Conservation (phyloP, 2,113 vertebrate genomes). For the Circaetus cinerascens region DNA sequence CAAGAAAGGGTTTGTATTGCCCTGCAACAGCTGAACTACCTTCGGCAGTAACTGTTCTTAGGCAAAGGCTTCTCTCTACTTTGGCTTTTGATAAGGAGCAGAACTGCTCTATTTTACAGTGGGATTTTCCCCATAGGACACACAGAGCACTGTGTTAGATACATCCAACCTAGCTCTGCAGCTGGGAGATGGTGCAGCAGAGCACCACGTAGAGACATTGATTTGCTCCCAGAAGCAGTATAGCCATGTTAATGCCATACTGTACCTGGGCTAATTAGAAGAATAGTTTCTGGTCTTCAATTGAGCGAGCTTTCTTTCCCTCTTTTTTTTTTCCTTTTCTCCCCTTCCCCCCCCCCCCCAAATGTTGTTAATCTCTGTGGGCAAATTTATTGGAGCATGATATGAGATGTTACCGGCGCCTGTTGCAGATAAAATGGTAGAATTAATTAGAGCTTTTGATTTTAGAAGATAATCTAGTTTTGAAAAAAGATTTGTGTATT, state of each 20-base stretch:
- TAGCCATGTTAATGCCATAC: not conserved
- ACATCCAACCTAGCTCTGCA: not conserved
- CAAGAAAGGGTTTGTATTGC: not conserved
- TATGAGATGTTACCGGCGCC: conserved; percentile 35
- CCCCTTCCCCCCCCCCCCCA: not conserved
- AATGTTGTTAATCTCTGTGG: conserved; percentile 42
- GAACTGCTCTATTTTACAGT: not conserved
- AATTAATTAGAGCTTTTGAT: conserved; percentile 57
- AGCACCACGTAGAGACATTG: rapidly evolving
- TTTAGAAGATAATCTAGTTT: conserved; percentile 32
- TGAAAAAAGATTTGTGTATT: not conserved
- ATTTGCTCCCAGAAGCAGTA: not conserved
- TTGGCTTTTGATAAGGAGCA: not conserved
- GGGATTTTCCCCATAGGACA: not conserved
- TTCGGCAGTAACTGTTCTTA: not conserved
- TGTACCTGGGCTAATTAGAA: not conserved
- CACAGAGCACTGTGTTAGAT: no score
- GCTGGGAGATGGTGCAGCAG: not conserved
- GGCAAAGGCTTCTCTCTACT: not conserved
- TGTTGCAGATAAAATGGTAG: conserved; percentile 41
- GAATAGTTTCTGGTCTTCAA: not conserved
- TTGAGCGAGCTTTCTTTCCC: not conserved
- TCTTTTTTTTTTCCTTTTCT: not conserved
- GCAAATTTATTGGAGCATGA: conserved; percentile 62
- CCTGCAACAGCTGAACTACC: not conserved